These are phyloP conservation scores for Cliona cf. orientalis DNA, from an alignment of 37 sponge, comb jelly and placozoan genomes.

Conservation along the genomic window DNA sequence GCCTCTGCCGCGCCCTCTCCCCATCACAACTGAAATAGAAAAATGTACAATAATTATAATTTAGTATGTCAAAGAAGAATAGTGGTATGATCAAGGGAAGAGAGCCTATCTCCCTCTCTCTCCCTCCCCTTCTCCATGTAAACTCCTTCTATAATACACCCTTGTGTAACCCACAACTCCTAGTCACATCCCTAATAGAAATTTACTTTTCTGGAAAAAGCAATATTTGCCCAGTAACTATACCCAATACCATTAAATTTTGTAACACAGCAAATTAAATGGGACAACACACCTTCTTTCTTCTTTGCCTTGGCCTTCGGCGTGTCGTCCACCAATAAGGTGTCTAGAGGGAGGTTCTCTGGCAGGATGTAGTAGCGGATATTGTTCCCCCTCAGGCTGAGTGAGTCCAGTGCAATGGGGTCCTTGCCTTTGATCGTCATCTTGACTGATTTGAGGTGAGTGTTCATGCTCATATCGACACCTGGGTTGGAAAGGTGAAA, in stretches of 20 bases:
- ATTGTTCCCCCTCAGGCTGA: constrained; percentile 96
- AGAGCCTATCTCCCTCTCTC: background rate
- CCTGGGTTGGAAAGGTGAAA: constrained; percentile 47
- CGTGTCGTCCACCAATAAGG: constrained; percentile 92
- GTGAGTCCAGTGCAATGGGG: constrained; percentile 87
- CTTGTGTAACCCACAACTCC: too few species aligned
- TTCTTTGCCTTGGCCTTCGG: constrained; percentile 78
- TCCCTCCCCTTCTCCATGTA: too few species aligned
- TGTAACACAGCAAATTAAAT: background rate
- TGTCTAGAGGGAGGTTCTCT: constrained; percentile 94
- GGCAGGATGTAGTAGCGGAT: constrained; percentile 96
- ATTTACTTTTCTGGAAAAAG: too few species aligned
- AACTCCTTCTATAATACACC: too few species aligned
- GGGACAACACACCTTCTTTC: constrained; percentile 37
- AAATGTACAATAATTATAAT: background rate
- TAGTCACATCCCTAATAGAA: too few species aligned
- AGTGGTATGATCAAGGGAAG: background rate
- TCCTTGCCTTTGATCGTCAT: constrained; percentile 96
- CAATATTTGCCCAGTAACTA: background rate
- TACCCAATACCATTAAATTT: background rate
- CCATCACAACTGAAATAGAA: constrained; percentile 54
- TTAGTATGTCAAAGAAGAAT: background rate
- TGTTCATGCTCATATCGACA: constrained; percentile 99
- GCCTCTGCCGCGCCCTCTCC: constrained; percentile 80
- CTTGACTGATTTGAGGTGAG: constrained; percentile 97